Conservation (phyloP, 2,113 vertebrate genomes). For the Hippoglossus stenolepis region DNA sequence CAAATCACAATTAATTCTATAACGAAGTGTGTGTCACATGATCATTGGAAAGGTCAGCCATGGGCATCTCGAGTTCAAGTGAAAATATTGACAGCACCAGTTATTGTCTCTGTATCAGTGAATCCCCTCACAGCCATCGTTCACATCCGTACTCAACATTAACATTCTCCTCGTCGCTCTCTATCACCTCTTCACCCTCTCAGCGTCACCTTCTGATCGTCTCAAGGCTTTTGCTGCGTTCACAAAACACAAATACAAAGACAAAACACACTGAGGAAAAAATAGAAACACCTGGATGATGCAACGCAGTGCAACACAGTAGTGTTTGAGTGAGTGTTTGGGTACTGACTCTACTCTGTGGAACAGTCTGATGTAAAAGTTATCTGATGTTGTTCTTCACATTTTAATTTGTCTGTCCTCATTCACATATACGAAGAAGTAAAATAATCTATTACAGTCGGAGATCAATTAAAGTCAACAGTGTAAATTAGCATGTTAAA, state of each 20-base stretch:
- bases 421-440: neutral
- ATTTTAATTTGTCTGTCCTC: neutral
- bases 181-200: slow-evolving; percentile 31
- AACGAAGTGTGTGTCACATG: neutral
- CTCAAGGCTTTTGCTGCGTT: slow-evolving; percentile 42
- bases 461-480: slow-evolving; percentile 13
- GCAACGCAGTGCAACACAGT: slow-evolving; percentile 56
- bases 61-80: neutral
- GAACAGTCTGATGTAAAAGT: neutral
- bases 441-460: neutral
- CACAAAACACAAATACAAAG: slow-evolving; percentile 51
- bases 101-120: slow-evolving; percentile 6
- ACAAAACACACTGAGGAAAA: slow-evolving; percentile 30
- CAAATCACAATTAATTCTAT: too few relatives aligned
- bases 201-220: slow-evolving; percentile 58
- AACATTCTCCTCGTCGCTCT: slow-evolving; percentile 31
- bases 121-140: slow-evolving; percentile 7
- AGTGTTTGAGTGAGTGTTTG: slow-evolving; percentile 25
- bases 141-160: slow-evolving; percentile 29
- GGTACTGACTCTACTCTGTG: slow-evolving; percentile 16
- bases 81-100: neutral
- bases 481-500: neutral
- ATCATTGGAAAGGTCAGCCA: neutral
- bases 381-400: neutral
- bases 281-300: slow-evolving; percentile 60